Percentiles rank a stretch among this genome's conserved stretches.
Conservation (phyloP, 2,888 invertebrate species). For the Brachyptera risi region DNA sequence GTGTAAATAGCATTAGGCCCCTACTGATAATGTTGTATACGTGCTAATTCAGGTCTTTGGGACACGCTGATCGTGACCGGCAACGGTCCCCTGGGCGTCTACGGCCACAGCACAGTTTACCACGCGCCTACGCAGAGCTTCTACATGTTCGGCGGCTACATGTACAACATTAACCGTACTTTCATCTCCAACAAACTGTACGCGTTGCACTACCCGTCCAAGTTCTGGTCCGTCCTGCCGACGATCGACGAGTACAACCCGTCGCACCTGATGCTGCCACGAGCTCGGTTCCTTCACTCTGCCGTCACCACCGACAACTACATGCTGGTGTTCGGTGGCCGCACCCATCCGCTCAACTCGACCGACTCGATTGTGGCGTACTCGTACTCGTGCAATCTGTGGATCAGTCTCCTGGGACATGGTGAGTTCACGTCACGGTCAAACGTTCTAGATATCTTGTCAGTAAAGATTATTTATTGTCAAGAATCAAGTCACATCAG, state of each 20-base stretch:
- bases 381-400: slow-evolving; percentile 83
- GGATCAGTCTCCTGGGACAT: slow-evolving; percentile 66
- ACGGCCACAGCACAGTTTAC: slow-evolving; percentile 87
- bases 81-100: slow-evolving; percentile 70
- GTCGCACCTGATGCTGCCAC: slow-evolving; percentile 54
- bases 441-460: no score
- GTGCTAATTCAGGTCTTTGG: slow-evolving; percentile 70
- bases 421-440: slow-evolving; percentile 35
- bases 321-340: slow-evolving; percentile 88
- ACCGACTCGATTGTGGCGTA: slow-evolving; percentile 79
- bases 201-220: slow-evolving; percentile 70
- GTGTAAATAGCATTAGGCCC: no score
- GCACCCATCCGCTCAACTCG: slow-evolving; percentile 67
- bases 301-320: slow-evolving; percentile 84
- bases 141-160: slow-evolving; percentile 86
- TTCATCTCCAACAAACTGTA: slow-evolving; percentile 71
- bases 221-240: slow-evolving; percentile 75
- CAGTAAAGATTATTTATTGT: no score
- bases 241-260: slow-evolving; percentile 62
- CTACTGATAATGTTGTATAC: no score
- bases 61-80: slow-evolving; percentile 64
- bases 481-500: no score
- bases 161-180: slow-evolving; percentile 67
- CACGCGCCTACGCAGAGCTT: slow-evolving; percentile 75
- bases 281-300: slow-evolving; percentile 79